Evolutionary conservation across 2,113 vertebrate genomes (phyloP).

Genomic region (Pimephales promelas): DNA sequence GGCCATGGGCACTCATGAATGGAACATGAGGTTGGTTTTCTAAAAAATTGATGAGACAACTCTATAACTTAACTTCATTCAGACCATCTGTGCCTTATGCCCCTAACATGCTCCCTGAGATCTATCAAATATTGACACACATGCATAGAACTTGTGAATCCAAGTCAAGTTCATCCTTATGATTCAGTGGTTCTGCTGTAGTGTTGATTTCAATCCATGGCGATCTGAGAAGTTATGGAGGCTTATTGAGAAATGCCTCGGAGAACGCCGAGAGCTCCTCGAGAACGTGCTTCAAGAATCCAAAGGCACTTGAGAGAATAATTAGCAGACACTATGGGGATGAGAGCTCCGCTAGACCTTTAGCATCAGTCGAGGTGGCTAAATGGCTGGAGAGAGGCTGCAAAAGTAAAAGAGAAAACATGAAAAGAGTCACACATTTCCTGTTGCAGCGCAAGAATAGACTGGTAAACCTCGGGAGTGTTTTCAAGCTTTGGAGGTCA

Average conservation of each 20-base stretch:
- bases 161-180: slow-evolving; percentile 1
- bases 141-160: neutral
- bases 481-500: slow-evolving; percentile 29
- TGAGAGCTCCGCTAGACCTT: slow-evolving; percentile 39
- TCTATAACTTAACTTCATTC: slow-evolving; percentile 39
- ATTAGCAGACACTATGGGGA: slow-evolving; percentile 26
- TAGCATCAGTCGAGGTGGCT: slow-evolving; percentile 9
- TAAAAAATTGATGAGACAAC: slow-evolving; percentile 39
- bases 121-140: slow-evolving; percentile 40
- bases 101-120: slow-evolving; percentile 1
- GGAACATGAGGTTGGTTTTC: slow-evolving; percentile 36
- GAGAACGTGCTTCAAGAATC: slow-evolving; percentile 18
- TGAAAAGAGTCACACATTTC: slow-evolving; percentile 18
- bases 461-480: slow-evolving; percentile 8
- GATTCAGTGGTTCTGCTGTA: neutral
- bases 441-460: slow-evolving; percentile 18
- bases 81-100: slow-evolving; percentile 31
- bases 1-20: slow-evolving; percentile 35
- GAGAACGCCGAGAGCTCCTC: slow-evolving; percentile 11
- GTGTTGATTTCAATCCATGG: neutral
- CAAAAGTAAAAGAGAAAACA: neutral
- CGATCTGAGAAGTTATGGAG: neutral
- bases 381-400: neutral
- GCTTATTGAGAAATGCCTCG: neutral
- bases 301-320: slow-evolving; percentile 38